Conservation (phyloP, 2,113 vertebrate genomes). For the Eptesicus fuscus region DNA sequence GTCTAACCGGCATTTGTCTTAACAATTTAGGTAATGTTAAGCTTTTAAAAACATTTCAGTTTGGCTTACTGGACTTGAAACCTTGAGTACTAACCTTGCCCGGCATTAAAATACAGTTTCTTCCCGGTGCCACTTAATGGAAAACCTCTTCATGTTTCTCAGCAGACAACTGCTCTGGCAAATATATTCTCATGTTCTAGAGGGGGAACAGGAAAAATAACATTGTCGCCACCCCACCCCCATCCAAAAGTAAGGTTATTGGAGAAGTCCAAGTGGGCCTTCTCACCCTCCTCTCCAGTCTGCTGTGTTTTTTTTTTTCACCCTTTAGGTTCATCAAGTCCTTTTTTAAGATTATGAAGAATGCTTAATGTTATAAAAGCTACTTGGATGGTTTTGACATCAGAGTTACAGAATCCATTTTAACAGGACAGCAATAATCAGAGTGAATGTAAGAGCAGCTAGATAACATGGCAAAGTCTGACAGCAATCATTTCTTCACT, state of each 20-base stretch:
- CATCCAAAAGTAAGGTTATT: not conserved
- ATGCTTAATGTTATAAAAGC: slow-evolving; percentile 9
- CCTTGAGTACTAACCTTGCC: not conserved
- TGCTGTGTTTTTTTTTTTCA: not conserved
- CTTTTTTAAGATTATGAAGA: not conserved
- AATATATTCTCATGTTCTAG: slow-evolving; percentile 7
- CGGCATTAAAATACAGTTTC: slow-evolving; percentile 25
- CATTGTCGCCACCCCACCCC: not conserved
- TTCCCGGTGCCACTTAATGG: not conserved
- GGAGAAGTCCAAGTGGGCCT: not conserved
- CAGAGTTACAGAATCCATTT: slow-evolving; percentile 1
- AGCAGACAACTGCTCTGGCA: not conserved
- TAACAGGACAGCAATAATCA: slow-evolving; percentile 38
- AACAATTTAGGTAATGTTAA: not conserved
- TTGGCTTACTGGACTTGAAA: not conserved
- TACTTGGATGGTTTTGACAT: slow-evolving; percentile 25
- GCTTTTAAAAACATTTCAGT: not conserved
- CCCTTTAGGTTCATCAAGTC: not conserved
- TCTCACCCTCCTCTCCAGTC: not conserved
- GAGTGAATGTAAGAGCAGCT: slow-evolving; percentile 53
- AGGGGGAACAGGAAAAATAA: not conserved
- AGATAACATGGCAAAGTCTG: slow-evolving; percentile 61
- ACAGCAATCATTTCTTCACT: slow-evolving; percentile 74
- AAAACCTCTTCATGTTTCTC: not conserved
- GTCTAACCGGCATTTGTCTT: not conserved